These are phyloP conservation scores for Calidris pugnax DNA, from an alignment of 2,113 vertebrate genomes.

Conservation along the genomic window DNA sequence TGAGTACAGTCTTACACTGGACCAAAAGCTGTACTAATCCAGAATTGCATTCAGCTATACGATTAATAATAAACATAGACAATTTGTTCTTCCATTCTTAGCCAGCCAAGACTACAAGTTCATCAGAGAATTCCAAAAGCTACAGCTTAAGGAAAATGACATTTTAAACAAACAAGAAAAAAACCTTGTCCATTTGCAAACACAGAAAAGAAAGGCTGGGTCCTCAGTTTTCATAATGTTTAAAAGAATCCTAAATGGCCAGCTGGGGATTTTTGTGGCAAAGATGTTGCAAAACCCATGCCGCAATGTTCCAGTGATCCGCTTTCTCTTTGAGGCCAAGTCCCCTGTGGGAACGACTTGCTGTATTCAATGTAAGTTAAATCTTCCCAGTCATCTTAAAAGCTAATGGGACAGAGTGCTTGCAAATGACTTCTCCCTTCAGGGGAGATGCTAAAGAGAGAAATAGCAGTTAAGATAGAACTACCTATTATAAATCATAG, in stretches of 20 bases:
- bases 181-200: background rate
- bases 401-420: conserved; percentile 22
- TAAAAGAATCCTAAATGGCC: background rate
- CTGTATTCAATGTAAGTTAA: background rate
- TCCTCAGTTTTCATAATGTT: background rate
- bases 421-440: conserved; percentile 5
- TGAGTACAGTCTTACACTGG: background rate
- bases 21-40: background rate
- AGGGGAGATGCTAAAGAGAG: background rate
- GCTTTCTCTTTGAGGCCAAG: background rate
- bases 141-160: background rate
- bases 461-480: background rate
- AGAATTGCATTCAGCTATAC: background rate
- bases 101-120: background rate
- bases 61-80: background rate
- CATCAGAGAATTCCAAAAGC: background rate
- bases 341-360: background rate
- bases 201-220: background rate
- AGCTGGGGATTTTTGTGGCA: background rate
- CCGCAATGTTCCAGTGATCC: background rate
- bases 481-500: background rate
- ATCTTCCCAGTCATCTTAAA: background rate
- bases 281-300: background rate
- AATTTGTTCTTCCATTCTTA: background rate
- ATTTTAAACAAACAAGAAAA: background rate